Percentiles rank a stretch among this genome's conserved stretches.
Evolutionary conservation across 1,140 invertebrate species (phyloP).

Genomic region (Diachasmimorpha longicaudata): DNA sequence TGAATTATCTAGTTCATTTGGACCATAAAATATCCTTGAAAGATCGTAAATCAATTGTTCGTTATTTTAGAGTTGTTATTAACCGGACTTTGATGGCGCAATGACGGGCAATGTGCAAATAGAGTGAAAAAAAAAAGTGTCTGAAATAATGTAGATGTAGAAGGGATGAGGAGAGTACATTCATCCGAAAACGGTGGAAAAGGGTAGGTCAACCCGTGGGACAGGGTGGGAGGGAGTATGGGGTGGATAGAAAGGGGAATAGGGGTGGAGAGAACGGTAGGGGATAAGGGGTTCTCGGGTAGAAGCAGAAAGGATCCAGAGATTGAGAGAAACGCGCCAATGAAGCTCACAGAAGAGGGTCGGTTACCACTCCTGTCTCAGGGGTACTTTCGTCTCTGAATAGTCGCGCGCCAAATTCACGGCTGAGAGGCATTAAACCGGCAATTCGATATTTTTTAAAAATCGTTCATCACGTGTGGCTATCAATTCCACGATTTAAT

Average conservation of each 20-base stretch:
- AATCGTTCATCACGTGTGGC: neutral
- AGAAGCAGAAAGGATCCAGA: neutral
- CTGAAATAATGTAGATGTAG: neutral
- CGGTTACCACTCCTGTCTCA: neutral
- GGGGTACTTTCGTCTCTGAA: neutral
- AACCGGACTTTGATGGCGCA: neutral
- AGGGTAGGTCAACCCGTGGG: neutral
- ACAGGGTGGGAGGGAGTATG: neutral
- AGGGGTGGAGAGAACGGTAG: neutral
- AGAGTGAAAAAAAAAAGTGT: slow-evolving; percentile 1
- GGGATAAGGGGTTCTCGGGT: neutral
- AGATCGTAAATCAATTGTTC: neutral
- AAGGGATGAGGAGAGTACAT: neutral
- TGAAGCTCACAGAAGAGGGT: neutral
- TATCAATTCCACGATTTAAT: neutral
- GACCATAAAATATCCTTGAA: no score
- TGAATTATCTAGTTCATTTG: no score
- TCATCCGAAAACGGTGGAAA: neutral
- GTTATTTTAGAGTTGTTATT: neutral
- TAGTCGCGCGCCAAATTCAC: slow-evolving; percentile 8
- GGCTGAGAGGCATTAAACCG: neutral
- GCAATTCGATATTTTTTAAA: neutral
- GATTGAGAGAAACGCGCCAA: slow-evolving; percentile 1
- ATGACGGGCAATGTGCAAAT: neutral
- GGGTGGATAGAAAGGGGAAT: neutral